Base-by-base conservation (phyloP, 2,797 vertebrate genomes). In the Microctenopoma steveboyesi region DNA sequence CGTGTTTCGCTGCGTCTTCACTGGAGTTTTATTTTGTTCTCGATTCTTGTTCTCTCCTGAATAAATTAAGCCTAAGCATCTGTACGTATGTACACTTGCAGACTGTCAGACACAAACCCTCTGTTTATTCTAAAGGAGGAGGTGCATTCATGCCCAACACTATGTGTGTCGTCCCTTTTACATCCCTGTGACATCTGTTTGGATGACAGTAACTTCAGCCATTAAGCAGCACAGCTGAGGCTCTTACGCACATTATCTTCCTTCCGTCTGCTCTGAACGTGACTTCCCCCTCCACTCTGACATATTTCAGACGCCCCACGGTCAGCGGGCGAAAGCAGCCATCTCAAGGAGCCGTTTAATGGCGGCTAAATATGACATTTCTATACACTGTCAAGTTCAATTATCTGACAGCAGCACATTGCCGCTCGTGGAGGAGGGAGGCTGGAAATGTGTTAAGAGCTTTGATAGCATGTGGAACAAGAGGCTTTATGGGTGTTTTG, bases 371-470 rank as follows among this genome's bases (percentile, higher is more conserved):
- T 50, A 59, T 69, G 77, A 55, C 57, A 45, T 65, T 57, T 71
- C 69, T 46, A 56, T 28, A 72, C 64, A 14, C 72, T 16, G 66
- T 77, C 57, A 74, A 60, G 78, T 76, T 67, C 50, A 81, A 85
- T 88, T 72, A 79, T 83, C 72, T 13, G 52, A 61, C 72, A 37
- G 58, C 72, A 37, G 47, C 30, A 33, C 30, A 61, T 53, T 68
- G 58, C 53, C 75, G 55, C 78, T 60, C 52, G 33, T 47, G 12
- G 59, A 78, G 58, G 69, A 70, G 54, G 60, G 51, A 47, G 43
- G 15, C 45, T 28, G 72, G 18, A 71, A 53, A 61, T 47, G 69
- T 48, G 47, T 61, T 60, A 9, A 69, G 53, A 83, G 77, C 57
- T 68, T 52, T 7, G 28, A 48, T 58, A 62, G 64, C 64, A 69